Evolutionary conservation across 2,888 invertebrate genomes (phyloP).

Genomic region (Philonicus albiceps): DNA sequence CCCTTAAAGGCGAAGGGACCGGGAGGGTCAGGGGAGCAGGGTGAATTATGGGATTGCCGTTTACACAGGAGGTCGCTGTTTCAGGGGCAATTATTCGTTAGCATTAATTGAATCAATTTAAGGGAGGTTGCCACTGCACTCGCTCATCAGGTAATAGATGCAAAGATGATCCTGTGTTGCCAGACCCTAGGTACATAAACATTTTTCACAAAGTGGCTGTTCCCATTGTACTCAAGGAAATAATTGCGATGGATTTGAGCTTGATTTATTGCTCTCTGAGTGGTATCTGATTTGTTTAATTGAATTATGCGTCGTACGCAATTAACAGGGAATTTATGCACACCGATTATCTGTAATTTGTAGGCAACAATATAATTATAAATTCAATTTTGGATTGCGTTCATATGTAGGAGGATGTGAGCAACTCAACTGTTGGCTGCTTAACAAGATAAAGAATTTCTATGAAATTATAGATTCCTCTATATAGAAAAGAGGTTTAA

Average conservation of each 20-base stretch:
- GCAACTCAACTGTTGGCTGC: background rate
- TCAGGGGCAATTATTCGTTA: constrained; percentile 42
- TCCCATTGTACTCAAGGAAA: background rate
- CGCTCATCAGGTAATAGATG: constrained; percentile 32
- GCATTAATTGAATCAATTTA: constrained; percentile 41
- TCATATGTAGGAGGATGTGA: background rate
- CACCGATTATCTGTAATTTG: background rate
- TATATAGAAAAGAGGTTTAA: too few relatives aligned
- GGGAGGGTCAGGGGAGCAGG: background rate
- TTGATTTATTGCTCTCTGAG: background rate
- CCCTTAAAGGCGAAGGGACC: background rate
- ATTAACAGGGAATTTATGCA: background rate
- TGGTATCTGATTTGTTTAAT: background rate
- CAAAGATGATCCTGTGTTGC: background rate
- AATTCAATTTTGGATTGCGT: background rate
- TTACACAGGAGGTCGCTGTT: constrained; percentile 36
- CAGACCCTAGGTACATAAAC: background rate
- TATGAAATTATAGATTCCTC: background rate
- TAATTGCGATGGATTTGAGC: background rate
- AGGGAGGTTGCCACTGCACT: constrained; percentile 7
- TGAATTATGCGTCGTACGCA: background rate
- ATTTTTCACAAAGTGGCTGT: background rate
- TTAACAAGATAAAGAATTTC: background rate
- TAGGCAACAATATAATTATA: background rate
- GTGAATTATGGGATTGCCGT: constrained; percentile 35